These are phyloP conservation scores for Crotalus tigris DNA, from an alignment of 2,113 vertebrate genomes.

Conservation along the genomic window DNA sequence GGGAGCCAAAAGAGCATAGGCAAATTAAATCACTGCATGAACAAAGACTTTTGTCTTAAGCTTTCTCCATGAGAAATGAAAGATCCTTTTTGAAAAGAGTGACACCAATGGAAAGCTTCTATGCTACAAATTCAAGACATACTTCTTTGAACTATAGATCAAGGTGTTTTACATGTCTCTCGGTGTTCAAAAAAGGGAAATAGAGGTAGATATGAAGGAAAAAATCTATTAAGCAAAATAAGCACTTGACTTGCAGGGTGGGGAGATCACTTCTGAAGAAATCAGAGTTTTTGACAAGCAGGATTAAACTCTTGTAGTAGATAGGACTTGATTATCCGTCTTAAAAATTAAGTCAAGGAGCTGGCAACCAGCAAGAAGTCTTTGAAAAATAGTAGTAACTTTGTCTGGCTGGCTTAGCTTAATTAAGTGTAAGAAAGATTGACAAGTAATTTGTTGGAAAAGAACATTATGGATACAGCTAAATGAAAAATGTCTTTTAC, in stretches of 20 bases:
- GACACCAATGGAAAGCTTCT: neutral
- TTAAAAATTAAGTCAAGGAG: slow-evolving; percentile 30
- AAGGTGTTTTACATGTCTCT: slow-evolving; percentile 31
- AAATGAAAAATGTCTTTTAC: slow-evolving; percentile 32
- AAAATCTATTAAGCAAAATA: neutral
- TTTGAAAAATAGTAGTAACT: slow-evolving; percentile 39
- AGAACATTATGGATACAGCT: slow-evolving; percentile 30
- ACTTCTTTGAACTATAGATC: slow-evolving; percentile 23
- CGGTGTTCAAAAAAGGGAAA: slow-evolving; percentile 31
- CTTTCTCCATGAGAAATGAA: neutral
- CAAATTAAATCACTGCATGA: neutral
- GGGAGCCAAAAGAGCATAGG: neutral
- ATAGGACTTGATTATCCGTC: slow-evolving; percentile 26
- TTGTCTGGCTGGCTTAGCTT: slow-evolving; percentile 18
- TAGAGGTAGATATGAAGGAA: slow-evolving; percentile 23
- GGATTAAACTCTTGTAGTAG: slow-evolving; percentile 32
- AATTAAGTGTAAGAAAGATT: slow-evolving; percentile 22
- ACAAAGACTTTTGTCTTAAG: slow-evolving; percentile 14
- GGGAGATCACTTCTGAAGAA: neutral
- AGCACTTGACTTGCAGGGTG: neutral
- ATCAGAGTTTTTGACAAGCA: slow-evolving; percentile 31
- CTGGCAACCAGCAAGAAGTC: neutral
- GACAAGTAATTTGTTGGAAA: slow-evolving; percentile 24
- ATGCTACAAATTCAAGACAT: neutral
- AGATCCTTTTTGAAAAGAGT: neutral